These are phyloP conservation scores for Heliothis peltigera DNA, from an alignment of 2,888 invertebrate genomes.

Conservation along the genomic window DNA sequence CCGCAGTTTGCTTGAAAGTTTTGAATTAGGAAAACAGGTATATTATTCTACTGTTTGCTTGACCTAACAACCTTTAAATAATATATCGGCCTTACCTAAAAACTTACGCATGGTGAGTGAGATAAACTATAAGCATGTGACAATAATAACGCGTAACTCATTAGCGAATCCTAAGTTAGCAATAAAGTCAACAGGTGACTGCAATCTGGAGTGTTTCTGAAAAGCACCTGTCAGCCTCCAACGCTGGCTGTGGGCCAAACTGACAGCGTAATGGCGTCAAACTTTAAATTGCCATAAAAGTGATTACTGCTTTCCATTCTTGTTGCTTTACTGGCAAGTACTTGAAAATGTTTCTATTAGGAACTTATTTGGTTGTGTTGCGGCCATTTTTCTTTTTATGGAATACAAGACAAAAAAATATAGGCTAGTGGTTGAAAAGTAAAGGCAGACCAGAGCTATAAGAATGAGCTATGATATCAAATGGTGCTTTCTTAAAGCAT, in stretches of 20 bases:
- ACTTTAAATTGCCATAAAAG: conserved; percentile 52
- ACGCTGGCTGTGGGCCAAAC: conserved; percentile 75
- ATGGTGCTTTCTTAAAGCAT: neutral
- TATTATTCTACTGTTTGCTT: too few species aligned
- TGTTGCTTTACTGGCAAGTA: conserved; percentile 22
- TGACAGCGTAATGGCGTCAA: conserved; percentile 68
- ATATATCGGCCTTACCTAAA: too few species aligned
- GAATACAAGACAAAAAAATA: too few species aligned
- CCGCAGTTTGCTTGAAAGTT: too few species aligned
- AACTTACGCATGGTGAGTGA: too few species aligned
- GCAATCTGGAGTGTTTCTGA: conserved; percentile 59
- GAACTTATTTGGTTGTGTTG: neutral
- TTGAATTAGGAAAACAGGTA: too few species aligned
- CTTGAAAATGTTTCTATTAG: conserved; percentile 6
- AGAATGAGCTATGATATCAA: too few species aligned
- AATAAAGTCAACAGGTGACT: conserved; percentile 73
- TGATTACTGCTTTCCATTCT: conserved; percentile 48
- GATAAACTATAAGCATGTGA: neutral
- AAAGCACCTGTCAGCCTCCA: conserved; percentile 57
- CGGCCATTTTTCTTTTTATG: neutral
- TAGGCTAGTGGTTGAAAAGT: too few species aligned
- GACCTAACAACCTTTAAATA: too few species aligned
- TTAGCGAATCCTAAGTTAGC: conserved; percentile 45
- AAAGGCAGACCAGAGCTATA: too few species aligned
- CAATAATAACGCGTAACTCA: conserved; percentile 24